Base-by-base conservation (phyloP, 2,888 invertebrate species). In the Ariolimax columbianus region DNA sequence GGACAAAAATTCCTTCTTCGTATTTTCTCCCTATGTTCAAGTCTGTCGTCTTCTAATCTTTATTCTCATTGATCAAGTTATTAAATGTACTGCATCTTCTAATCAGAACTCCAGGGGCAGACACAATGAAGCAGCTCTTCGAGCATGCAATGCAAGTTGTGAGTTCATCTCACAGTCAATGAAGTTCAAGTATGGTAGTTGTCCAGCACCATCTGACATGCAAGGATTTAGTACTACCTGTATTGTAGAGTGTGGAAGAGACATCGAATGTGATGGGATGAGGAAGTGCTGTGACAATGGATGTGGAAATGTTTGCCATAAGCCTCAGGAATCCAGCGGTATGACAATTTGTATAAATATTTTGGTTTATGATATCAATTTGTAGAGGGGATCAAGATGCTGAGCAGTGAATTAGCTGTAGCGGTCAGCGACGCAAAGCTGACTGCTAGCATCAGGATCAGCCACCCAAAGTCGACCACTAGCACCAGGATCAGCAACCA, bases 201-300 rank as follows among this genome's bases (percentile, higher is more conserved):
- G 94, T 87, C 94, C 94, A 0, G 86, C 88, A 11, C 89, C 92
- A 9, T 86, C 86, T 36, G 86, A 88, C 19, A 90, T 89, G 70
- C 82, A 73, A 0, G 91, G 89, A 23, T 90, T 91, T 82, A 70
- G 72, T 19, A 88, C 90, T 9, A 94, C 94, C 83, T 94, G 94
- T 87, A 90, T 93, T 19, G 91, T 91, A 1, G 89, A 91, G 23
- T 94, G 94, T 88, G 89, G 90, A 70, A 85, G 90, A n/a, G 94
- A 94, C 88, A 90, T 91, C 4, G 93, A 94, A 85, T 94, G 94
- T 88, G 87, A 88, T 7, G 92, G 92, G 55, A 91, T 91, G 36
- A 89, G 89, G 86, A 94, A 94, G 87, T 94, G 94, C 85, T 94
- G 94, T 87, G 89, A 91, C 6, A 91, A 92, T 77, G 92, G 89